Percentiles rank a stretch among this genome's conserved stretches.
These are phyloP conservation scores for Rhopalosiphum padi DNA, from an alignment of 1,140 invertebrate species.

Conservation along the genomic window DNA sequence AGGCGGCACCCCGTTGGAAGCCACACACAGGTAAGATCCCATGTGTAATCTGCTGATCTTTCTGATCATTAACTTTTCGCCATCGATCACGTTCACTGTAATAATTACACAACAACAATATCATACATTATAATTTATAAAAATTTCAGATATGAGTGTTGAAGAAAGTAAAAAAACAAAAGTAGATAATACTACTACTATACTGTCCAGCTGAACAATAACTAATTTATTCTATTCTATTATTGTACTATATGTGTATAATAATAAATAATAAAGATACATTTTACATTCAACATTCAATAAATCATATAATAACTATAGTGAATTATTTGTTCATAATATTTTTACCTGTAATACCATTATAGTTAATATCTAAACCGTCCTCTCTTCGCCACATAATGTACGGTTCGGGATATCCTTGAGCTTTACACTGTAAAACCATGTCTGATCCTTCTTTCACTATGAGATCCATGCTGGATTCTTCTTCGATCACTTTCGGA, in stretches of 20 bases:
- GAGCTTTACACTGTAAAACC: constrained; percentile 85
- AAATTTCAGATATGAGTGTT: too few species aligned
- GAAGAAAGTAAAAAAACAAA: too few species aligned
- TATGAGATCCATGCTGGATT: constrained; percentile 88
- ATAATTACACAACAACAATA: constrained; percentile 63
- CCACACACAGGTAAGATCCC: constrained; percentile 88
- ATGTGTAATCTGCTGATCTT: constrained; percentile 90
- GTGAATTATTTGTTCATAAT: not conserved
- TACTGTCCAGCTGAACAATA: too few species aligned
- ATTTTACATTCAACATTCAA: not conserved
- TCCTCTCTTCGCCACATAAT: constrained; percentile 91
- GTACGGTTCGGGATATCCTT: constrained; percentile 87
- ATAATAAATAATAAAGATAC: not conserved
- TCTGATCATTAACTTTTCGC: constrained; percentile 81
- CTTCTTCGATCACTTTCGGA: constrained; percentile 82
- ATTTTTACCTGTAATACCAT: constrained; percentile 65
- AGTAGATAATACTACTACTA: too few species aligned
- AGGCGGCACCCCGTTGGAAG: constrained; percentile 86
- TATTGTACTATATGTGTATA: too few species aligned
- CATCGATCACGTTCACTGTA: constrained; percentile 84
- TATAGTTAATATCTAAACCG: constrained; percentile 84
- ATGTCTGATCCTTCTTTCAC: constrained; percentile 88
- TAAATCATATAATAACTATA: not conserved
- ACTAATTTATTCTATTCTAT: too few species aligned
- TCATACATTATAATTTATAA: too few species aligned